Base-by-base conservation (phyloP, 2,797 vertebrate species). In the Sebastes paucispinis region DNA sequence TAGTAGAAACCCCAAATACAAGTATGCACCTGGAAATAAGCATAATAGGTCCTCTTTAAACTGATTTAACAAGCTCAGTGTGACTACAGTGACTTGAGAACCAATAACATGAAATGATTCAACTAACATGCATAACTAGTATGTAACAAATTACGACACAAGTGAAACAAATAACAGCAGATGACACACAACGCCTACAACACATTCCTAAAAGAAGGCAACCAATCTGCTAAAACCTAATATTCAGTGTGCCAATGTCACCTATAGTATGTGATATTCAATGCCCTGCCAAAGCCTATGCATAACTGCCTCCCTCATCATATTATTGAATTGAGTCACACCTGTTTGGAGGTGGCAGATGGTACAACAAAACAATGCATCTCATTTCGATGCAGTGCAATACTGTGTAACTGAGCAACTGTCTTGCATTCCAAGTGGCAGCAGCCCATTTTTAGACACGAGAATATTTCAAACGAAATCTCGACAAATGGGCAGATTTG, bases 341-440 rank as follows among this genome's bases (percentile, higher is more conserved):
- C 91, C 90, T 93, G 93, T 88, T 87, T 87, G 80, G 72, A 62
- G 20, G 87, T 68, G 84, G 84, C 92, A 93, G 92, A 93, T 93
- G 91, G 88, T 82, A 76, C 67, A 58, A 75, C 83, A 80, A 88
- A 92, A 94, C 91, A 88, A 84, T 89, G 84, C 84, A 90, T 92
- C 91, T 92, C 87, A 92, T 93, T 89, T 88, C 77, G 77, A 25
- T 77, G 82, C 80, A 62, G 81, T 54, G 80, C 87, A 87, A 73
- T 78, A 73, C 81, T 63, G 84, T 83, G 88, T 77, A 84, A 86
- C 90, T 75, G 82, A 92, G 88, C 62, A 22, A 71, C 72, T 63
- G 88, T 47, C 81, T 62, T 27, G 88, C 91, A 92, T 92, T 90
- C 72, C 84, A 86, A 92, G 76, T 88, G 84, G 79, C 81, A 79